These are phyloP conservation scores for Gisinianus flammeolus DNA, from an alignment of 2,888 invertebrate species.

Conservation along the genomic window DNA sequence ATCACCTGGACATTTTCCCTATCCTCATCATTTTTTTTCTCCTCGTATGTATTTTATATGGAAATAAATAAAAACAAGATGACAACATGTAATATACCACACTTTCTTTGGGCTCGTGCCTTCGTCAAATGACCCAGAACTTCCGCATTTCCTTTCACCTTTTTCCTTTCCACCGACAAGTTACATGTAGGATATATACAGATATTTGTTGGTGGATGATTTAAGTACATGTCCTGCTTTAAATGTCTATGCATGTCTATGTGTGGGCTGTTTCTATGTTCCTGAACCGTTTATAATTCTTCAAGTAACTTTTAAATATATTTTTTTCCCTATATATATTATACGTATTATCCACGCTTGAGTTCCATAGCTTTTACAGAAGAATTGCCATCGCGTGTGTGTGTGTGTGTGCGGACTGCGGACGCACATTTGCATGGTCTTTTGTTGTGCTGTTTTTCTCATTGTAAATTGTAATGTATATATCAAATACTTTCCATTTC, in stretches of 20 bases:
- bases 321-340: neutral
- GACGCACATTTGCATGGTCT: neutral
- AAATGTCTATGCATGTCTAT: no score
- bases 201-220: neutral
- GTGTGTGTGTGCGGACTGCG: neutral
- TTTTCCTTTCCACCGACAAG: conserved; percentile 1
- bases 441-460: neutral
- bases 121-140: conserved; percentile 42
- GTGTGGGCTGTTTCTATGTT: no score
- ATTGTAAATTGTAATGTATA: neutral
- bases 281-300: no score
- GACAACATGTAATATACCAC: neutral
- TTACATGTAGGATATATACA: neutral
- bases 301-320: no score
- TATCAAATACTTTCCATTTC: neutral
- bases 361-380: neutral
- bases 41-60: neutral
- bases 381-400: no score
- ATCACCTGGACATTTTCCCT: conserved; percentile 37
- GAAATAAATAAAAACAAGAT: neutral
- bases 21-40: neutral
- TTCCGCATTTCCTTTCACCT: conserved; percentile 48
- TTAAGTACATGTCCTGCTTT: no score
- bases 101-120: conserved; percentile 43
- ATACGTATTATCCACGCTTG: neutral